Percentiles rank a stretch among this genome's conserved stretches.
Evolutionary conservation across 2,113 vertebrate genomes (phyloP).

Genomic region (Irena cyanogastra): DNA sequence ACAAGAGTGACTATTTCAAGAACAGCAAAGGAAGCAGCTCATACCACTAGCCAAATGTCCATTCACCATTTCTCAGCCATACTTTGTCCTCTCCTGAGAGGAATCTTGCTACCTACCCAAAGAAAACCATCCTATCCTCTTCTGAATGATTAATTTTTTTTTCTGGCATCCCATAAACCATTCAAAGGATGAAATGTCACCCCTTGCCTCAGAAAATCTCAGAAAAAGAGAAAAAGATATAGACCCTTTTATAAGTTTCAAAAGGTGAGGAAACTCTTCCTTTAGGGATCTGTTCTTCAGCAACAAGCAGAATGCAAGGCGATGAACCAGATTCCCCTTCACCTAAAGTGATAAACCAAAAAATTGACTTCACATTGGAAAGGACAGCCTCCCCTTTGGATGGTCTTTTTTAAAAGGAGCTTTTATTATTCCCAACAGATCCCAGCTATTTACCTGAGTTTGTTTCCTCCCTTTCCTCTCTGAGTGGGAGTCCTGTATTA

Average conservation of each 20-base stretch:
- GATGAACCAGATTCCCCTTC: not conserved
- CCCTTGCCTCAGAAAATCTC: not conserved
- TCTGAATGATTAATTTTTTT: not conserved
- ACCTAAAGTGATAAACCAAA: not conserved
- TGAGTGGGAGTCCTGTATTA: not conserved
- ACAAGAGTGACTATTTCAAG: not conserved
- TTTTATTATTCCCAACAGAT: not conserved
- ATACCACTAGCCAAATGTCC: not conserved
- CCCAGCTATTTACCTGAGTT: not conserved
- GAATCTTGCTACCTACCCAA: not conserved
- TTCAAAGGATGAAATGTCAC: not conserved
- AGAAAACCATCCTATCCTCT: not conserved
- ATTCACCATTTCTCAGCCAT: not conserved
- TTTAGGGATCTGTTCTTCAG: not conserved
- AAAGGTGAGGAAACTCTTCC: not conserved
- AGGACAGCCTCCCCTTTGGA: not conserved
- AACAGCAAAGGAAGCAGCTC: not conserved
- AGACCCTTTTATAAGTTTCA: not conserved
- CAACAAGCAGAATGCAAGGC: not conserved
- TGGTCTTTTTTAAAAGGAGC: not conserved
- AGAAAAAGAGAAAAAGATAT: not conserved
- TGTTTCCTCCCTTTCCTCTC: not conserved
- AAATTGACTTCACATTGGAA: not conserved
- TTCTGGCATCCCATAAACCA: not conserved
- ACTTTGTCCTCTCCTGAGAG: not conserved